Conservation (phyloP, 2,797 vertebrate species). For the Pseudocheirus occidentalis region DNA sequence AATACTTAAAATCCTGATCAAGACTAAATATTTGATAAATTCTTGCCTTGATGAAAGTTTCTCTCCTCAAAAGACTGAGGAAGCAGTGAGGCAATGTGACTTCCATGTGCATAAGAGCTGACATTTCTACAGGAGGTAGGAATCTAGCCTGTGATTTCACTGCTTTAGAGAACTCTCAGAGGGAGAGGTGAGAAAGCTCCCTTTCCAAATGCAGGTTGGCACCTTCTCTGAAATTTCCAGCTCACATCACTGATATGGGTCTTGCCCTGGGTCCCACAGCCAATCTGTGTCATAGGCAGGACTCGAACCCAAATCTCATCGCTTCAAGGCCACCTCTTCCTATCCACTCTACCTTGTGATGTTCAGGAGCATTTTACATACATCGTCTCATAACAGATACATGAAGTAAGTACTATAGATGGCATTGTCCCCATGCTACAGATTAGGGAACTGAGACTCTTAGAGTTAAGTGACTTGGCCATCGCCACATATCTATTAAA, state of each 20-base stretch:
- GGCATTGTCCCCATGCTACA: neutral
- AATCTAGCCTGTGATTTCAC: neutral
- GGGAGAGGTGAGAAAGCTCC: neutral
- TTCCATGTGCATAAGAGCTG: constrained; percentile 1
- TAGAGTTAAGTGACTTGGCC: neutral
- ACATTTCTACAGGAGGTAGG: neutral
- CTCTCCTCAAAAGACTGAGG: constrained; percentile 26
- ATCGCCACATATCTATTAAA: neutral
- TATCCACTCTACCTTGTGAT: neutral
- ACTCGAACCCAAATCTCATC: neutral
- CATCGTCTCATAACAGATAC: neutral
- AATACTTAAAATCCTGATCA: constrained; percentile 15
- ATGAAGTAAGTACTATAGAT: neutral
- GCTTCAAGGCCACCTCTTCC: neutral
- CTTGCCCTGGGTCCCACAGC: neutral
- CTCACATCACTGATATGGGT: neutral
- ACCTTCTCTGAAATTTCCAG: neutral
- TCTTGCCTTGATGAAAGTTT: constrained; percentile 36
- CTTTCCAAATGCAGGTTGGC: neutral
- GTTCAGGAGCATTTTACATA: neutral
- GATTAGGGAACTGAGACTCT: neutral
- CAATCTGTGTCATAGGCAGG: neutral
- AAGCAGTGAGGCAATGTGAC: constrained; percentile 24
- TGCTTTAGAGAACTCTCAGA: neutral
- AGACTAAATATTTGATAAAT: constrained; percentile 16